A percentile compares a stretch with the other conserved stretches of the same genome.
Evolutionary conservation across 1,140 invertebrate genomes (phyloP).

Genomic region (Scaptomyza hsui): DNA sequence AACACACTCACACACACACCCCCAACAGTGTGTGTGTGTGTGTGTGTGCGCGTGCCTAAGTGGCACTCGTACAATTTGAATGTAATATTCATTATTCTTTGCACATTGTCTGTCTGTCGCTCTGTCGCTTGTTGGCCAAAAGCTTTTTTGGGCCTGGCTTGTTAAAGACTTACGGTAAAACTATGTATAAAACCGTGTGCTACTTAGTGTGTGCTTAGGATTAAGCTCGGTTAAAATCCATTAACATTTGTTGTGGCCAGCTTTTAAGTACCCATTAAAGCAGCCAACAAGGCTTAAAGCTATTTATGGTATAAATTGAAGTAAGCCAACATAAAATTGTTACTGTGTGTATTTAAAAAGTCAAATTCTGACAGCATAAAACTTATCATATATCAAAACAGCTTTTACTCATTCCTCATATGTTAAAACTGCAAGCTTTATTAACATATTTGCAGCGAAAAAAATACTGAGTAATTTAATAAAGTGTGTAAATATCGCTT

Average conservation of each 20-base stretch:
- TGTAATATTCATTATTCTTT: conserved; percentile 82
- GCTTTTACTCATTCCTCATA: no score
- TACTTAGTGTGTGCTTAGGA: neutral
- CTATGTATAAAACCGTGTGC: conserved; percentile 1
- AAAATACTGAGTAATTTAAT: no score
- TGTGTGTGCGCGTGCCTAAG: conserved; percentile 68
- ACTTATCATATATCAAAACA: no score
- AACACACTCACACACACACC: conserved; percentile 13
- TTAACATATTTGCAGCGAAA: no score
- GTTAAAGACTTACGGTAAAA: conserved; percentile 38
- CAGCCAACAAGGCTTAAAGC: neutral
- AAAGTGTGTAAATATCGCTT: no score
- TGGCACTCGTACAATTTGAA: conserved; percentile 80
- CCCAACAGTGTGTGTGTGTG: conserved; percentile 2
- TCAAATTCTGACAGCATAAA: no score
- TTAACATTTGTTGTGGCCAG: conserved; percentile 3
- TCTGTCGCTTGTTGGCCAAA: conserved; percentile 17
- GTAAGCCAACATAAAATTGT: neutral
- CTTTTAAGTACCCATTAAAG: conserved; percentile 2
- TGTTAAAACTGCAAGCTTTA: no score
- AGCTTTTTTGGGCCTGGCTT: conserved; percentile 17
- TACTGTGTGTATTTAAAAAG: no score
- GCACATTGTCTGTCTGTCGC: conserved; percentile 68
- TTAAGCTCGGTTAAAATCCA: conserved; percentile 3
- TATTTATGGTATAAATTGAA: neutral